Conservation (phyloP, 2,888 invertebrate species). For the Pyrgus malvae region DNA sequence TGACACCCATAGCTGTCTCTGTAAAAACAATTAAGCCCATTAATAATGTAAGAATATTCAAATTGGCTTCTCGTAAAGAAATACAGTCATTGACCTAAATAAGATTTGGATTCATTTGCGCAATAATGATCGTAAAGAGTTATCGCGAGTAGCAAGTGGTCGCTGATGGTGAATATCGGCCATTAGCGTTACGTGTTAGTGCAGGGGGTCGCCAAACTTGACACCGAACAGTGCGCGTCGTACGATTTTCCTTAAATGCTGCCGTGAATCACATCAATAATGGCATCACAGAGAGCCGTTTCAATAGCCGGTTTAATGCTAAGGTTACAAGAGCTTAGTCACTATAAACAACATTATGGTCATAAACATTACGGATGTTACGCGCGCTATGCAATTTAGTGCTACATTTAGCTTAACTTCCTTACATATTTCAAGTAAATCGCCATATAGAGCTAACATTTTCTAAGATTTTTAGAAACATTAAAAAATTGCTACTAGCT, state of each 20-base stretch:
- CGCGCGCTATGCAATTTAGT: slow-evolving; percentile 38
- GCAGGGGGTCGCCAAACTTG: slow-evolving; percentile 68
- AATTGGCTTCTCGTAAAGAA: slow-evolving; percentile 34
- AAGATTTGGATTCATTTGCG: slow-evolving; percentile 53
- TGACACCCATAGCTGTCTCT: slow-evolving; percentile 95
- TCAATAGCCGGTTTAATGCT: slow-evolving; percentile 15
- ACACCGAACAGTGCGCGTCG: slow-evolving; percentile 36
- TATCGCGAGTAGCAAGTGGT: slow-evolving; percentile 35
- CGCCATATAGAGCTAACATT: slow-evolving; percentile 16
- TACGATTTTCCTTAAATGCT: slow-evolving; percentile 40
- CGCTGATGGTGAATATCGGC: slow-evolving; percentile 63
- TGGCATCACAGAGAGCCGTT: slow-evolving; percentile 13
- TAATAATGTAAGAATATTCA: neutral
- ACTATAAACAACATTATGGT: slow-evolving; percentile 40
- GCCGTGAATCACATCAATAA: slow-evolving; percentile 33
- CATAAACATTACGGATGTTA: slow-evolving; percentile 41
- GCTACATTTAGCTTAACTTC: slow-evolving; percentile 39
- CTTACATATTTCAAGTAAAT: slow-evolving; percentile 36
- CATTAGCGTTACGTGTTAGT: slow-evolving; percentile 61
- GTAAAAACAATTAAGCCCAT: slow-evolving; percentile 35
- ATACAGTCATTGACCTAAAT: slow-evolving; percentile 55
- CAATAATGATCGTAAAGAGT: slow-evolving; percentile 52
- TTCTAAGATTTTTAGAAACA: slow-evolving; percentile 6
- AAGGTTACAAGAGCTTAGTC: slow-evolving; percentile 16
- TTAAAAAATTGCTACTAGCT: slow-evolving; percentile 28